Base-by-base conservation (phyloP, 2,797 vertebrate species). In the Falco berigora region DNA sequence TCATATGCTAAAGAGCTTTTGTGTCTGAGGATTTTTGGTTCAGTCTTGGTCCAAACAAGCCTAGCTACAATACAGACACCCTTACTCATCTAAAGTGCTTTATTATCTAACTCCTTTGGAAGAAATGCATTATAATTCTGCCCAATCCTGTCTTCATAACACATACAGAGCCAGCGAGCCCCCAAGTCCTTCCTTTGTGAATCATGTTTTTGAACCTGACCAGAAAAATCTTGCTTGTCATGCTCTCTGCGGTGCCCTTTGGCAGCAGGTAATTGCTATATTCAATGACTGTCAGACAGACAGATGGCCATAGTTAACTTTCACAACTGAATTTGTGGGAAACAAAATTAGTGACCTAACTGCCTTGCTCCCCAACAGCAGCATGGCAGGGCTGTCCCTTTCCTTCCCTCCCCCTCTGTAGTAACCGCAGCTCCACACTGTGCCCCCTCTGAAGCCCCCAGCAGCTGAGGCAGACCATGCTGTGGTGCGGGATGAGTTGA, bases 391-490 rank as follows among this genome's bases (percentile, higher is more conserved):
- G 20, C 42, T 76, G 30, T 38, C 20, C 30, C 20, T 23, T 14
- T 36, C 20, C 52, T 62, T 44, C 17, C 14, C 36, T 34, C 56
- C 5, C 5, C 21, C 18, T 68, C 44, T 14, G 0, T 0, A 59
- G 40, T 8, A 28, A 2, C 32, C 50, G 38, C 49, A 92, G 53
- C 30, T 36, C 36, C 24, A 11, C 11, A 14, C 20, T 0, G 0
- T 1, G 5, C 11, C 4, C 40, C 8, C 11, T 10, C 6, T 27
- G 67, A 44, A 83, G 17, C 10, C 22, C 40, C 8, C 32, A 34
- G 27, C 2, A 7, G 16, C n/a, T 2, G 3, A 27, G 52, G 36
- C 38, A 56, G 30, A 18, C 17, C 2, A 0, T n/a, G 59, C 46
- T 47, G 36, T 7, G 25, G 7, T 10, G 15, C 2, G 4, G 55